These are phyloP conservation scores for Trichonephila clavata DNA, from an alignment of 1,140 invertebrate species.

Conservation along the genomic window DNA sequence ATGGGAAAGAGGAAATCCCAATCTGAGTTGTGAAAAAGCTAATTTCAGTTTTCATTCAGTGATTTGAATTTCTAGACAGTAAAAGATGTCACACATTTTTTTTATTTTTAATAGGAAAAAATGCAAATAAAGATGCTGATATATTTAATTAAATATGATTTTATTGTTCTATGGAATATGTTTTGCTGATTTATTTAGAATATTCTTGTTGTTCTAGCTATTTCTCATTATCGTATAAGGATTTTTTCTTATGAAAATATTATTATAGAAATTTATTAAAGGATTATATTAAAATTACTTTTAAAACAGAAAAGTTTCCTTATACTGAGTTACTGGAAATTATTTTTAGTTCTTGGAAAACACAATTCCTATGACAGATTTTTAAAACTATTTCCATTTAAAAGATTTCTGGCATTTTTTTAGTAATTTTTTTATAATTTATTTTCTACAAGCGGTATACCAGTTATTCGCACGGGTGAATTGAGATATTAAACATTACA, in stretches of 20 bases:
- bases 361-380: no score
- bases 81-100: neutral
- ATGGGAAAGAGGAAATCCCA: slow-evolving; percentile 20
- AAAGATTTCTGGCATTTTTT: no score
- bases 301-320: neutral
- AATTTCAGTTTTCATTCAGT: neutral
- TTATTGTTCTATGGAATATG: neutral
- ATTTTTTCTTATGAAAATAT: neutral
- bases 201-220: neutral
- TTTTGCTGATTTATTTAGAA: neutral
- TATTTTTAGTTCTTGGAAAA: no score
- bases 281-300: neutral
- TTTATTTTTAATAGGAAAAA: neutral
- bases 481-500: no score
- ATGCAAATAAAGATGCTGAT: neutral
- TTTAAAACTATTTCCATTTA: no score
- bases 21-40: neutral
- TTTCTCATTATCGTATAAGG: no score
- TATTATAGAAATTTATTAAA: neutral
- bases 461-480: no score
- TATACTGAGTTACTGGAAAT: no score
- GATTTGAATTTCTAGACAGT: neutral
- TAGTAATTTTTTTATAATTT: no score
- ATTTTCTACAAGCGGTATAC: no score
- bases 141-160: neutral